Percentiles rank a stretch among this genome's conserved stretches.
These are phyloP conservation scores for Ornithorhynchus anatinus DNA, from an alignment of 2,113 vertebrate genomes.

Conservation along the genomic window DNA sequence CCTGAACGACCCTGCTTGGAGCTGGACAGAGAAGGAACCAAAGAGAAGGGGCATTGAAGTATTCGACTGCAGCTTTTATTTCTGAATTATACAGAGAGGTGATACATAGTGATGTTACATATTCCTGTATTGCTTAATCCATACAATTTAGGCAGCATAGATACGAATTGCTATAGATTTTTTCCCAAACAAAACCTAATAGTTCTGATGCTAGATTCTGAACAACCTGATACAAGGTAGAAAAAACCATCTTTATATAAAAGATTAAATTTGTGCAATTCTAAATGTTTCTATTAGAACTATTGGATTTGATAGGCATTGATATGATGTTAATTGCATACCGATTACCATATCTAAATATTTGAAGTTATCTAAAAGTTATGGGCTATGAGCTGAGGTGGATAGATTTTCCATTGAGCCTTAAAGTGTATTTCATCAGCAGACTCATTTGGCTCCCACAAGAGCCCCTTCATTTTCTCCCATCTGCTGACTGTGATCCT, in stretches of 20 bases:
- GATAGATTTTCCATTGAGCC: conserved; percentile 12
- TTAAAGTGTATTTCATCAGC: background rate
- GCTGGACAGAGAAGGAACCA: background rate
- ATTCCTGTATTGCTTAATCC: conserved; percentile 63
- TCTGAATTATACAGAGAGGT: conserved; percentile 47
- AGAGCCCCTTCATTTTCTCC: conserved; percentile 10
- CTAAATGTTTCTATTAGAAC: conserved; percentile 54
- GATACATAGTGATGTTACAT: conserved; percentile 51
- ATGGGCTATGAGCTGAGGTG: conserved; percentile 28
- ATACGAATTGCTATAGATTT: conserved; percentile 7
- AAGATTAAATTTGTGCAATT: conserved; percentile 66
- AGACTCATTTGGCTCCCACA: conserved; percentile 29
- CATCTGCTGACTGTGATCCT: background rate
- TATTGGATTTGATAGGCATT: conserved; percentile 38
- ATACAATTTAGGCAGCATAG: conserved; percentile 46
- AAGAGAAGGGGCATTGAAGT: conserved; percentile 2
- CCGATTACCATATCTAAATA: conserved; percentile 28
- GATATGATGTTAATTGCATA: conserved; percentile 12
- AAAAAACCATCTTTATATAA: conserved; percentile 67
- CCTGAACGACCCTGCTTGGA: too few species aligned
- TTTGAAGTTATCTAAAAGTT: conserved; percentile 43
- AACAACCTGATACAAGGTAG: conserved; percentile 61
- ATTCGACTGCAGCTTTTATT: conserved; percentile 66
- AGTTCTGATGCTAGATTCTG: conserved; percentile 50
- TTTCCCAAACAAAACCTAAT: conserved; percentile 54